A percentile compares a stretch with the other conserved stretches of the same genome.
These are phyloP conservation scores for Streptopelia turtur DNA, from an alignment of 2,797 vertebrate genomes.

Conservation along the genomic window DNA sequence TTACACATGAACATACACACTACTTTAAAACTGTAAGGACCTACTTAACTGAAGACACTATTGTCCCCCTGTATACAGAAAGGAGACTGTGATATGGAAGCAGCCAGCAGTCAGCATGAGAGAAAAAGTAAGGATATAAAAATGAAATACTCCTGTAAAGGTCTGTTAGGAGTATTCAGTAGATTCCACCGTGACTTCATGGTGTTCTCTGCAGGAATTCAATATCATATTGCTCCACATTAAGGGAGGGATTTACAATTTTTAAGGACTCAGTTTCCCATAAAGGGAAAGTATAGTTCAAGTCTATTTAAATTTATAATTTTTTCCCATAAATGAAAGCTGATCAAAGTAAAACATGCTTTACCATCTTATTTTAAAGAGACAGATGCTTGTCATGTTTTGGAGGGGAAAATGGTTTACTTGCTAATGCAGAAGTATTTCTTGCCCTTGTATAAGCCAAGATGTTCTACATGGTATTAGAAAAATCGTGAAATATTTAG, in stretches of 20 bases:
- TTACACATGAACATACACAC: background rate
- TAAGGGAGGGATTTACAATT: background rate
- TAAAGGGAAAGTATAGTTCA: background rate
- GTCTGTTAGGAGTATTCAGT: background rate
- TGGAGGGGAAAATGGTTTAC: background rate
- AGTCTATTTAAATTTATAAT: background rate
- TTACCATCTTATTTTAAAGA: background rate
- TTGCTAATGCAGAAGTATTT: background rate
- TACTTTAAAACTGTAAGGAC: background rate
- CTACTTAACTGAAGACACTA: background rate
- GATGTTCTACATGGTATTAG: background rate
- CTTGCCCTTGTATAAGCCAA: background rate
- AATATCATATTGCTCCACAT: background rate
- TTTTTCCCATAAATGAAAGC: background rate
- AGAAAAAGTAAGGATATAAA: background rate
- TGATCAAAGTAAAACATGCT: background rate
- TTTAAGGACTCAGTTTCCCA: background rate
- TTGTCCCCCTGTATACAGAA: background rate
- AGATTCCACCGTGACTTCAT: background rate
- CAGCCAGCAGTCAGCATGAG: background rate
- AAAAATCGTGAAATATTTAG: background rate
- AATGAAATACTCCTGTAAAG: background rate
- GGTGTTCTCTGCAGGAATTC: background rate
- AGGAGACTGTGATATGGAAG: background rate
- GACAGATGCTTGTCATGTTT: background rate